These are phyloP conservation scores for Empidonax traillii DNA, from an alignment of 2,113 vertebrate genomes.

Conservation along the genomic window DNA sequence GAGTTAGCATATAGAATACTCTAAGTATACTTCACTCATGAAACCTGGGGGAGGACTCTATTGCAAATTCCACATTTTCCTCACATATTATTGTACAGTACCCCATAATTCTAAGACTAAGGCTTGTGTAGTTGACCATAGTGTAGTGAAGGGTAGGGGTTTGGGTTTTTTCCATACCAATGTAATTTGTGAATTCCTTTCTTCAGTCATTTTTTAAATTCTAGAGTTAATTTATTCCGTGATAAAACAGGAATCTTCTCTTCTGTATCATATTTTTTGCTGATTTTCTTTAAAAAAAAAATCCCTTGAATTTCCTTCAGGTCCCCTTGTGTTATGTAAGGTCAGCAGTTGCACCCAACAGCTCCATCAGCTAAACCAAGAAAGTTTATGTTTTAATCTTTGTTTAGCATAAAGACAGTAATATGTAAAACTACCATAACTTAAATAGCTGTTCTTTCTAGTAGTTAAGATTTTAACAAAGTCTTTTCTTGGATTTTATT, in stretches of 20 bases:
- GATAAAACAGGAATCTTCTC: neutral
- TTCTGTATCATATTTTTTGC: neutral
- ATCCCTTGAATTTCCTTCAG: neutral
- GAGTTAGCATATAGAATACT: neutral
- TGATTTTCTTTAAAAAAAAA: neutral
- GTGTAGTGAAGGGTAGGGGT: neutral
- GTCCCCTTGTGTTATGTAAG: neutral
- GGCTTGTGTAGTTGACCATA: neutral
- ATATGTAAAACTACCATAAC: neutral
- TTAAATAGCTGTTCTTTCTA: neutral
- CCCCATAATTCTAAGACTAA: neutral
- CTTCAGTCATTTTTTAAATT: neutral
- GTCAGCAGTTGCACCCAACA: constrained; percentile 3
- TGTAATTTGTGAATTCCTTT: neutral
- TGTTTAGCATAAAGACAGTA: neutral
- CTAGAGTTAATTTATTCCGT: neutral
- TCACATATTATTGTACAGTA: neutral
- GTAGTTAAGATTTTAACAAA: neutral
- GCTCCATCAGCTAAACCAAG: neutral
- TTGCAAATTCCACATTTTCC: neutral
- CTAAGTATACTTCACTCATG: neutral
- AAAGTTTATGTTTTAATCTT: constrained; percentile 21
- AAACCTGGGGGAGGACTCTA: neutral
- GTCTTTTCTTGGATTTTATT: neutral
- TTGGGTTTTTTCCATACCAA: neutral